A percentile compares a stretch with the other conserved stretches of the same genome.
phyloP scores from a whole-genome alignment of 1,140 invertebrate genomes.

The Papilio glaucus region DNA sequence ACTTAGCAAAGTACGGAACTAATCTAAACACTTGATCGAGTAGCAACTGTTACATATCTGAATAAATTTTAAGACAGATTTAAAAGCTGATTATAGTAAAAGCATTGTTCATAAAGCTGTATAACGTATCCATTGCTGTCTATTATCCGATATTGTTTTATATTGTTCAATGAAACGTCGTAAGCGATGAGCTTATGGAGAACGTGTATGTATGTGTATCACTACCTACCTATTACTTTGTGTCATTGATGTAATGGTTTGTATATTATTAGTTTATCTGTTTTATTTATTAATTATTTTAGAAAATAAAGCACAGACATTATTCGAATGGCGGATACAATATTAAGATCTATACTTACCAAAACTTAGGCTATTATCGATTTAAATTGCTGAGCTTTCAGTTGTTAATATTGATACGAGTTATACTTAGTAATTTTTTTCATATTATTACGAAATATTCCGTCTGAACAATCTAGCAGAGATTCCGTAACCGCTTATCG shows the following conservation, averaged over 20 bases:
- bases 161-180: background rate
- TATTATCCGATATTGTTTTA: background rate
- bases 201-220: background rate
- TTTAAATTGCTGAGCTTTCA: background rate
- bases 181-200: background rate
- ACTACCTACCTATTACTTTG: background rate
- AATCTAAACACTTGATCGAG: background rate
- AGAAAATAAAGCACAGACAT: background rate
- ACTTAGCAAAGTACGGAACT: conserved; percentile 12
- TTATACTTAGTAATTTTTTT: background rate
- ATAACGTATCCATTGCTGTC: background rate
- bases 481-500: conserved; percentile 26
- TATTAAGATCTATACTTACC: too few species aligned
- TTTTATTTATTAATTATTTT: background rate
- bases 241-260: background rate
- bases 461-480: conserved; percentile 11
- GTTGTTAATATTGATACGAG: background rate
- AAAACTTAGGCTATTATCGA: background rate
- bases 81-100: background rate
- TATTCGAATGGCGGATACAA: too few species aligned
- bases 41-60: background rate
- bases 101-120: background rate
- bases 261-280: conserved; percentile 1
- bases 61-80: background rate
- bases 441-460: conserved; percentile 11